These are phyloP conservation scores for Anabacerthia variegaticeps DNA, from an alignment of 2,797 vertebrate species.

Conservation along the genomic window DNA sequence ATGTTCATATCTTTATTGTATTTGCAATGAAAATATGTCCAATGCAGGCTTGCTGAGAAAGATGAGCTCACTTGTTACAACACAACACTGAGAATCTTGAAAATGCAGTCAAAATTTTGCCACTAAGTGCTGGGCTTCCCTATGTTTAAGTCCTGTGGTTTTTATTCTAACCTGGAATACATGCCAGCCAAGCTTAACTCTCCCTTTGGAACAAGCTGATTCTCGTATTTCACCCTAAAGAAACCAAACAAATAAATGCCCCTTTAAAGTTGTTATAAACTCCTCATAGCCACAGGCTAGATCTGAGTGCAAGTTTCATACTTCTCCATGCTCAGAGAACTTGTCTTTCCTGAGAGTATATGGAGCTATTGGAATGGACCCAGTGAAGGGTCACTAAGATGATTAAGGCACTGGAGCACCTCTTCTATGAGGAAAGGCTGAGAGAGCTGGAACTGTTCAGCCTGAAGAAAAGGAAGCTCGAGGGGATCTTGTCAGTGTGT, in stretches of 20 bases:
- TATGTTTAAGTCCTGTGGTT: neutral
- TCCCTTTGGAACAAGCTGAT: neutral
- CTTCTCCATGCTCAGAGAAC: neutral
- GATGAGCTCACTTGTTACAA: neutral
- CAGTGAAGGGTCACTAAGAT: neutral
- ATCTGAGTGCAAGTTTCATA: neutral
- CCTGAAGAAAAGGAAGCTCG: neutral
- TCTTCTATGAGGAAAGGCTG: neutral
- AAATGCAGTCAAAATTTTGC: neutral
- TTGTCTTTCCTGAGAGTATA: neutral
- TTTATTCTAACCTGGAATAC: neutral
- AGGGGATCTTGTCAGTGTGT: fast-evolving
- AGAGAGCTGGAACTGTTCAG: neutral
- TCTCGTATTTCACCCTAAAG: neutral
- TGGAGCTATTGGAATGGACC: fast-evolving
- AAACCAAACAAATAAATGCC: neutral
- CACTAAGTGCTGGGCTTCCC: neutral
- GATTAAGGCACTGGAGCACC: neutral
- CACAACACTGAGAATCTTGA: neutral
- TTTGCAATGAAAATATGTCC: neutral
- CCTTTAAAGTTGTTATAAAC: neutral
- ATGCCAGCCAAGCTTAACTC: neutral
- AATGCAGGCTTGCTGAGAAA: neutral
- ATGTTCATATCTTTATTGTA: neutral
- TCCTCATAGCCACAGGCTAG: neutral